Evolutionary conservation across 2,888 invertebrate species (phyloP), one percentile per base, ranked within the genome.

Genomic region (Cryptocephalus moraei): DNA sequence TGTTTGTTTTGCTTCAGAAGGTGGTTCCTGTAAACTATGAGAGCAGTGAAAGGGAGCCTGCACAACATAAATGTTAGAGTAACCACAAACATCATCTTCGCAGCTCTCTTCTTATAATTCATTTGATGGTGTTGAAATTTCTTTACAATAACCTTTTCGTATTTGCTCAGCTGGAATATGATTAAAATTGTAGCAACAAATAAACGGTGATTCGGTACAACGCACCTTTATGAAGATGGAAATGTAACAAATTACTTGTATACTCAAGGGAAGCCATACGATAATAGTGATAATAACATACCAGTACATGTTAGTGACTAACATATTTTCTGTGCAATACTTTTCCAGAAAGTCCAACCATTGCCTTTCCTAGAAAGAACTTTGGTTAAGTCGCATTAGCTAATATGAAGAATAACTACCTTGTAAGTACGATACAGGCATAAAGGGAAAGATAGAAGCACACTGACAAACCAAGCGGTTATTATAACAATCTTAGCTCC

Each of bases 311-410:
- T 80, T 78, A 45, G 83, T 67, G 10, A 84, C 66, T 1, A 72
- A 57, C 0, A 75, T 67, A 52, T 86, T 77, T 68, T 91, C 90
- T 1, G 76, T 78, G 62, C 91, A 91, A 65, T 79, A 90, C 32
- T 74, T 79, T 71, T 91, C 91, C 9, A 80, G 63, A 60, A 86
- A 83, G 63, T 91, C 77, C 44, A 76, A 69, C 91, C 91, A 91
- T 48, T 79, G 74, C 1, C 89, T 74, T 57, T 83, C 81, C 77
- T 84, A 51, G 46, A 61, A 62, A 40, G 8, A 13, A 40, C 13
- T 13, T n/a, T 34, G 41, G 31, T 14, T 31, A 39, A 11, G 36
- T 12, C 31, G 38, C 22, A 4, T 22, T 22, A 22, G 22, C 22
- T 22, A 6, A 22, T 22, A 6, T 22, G 22, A 22, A 22, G 22